These are phyloP conservation scores for Otolemur crassicaudatus DNA, from an alignment of 2,797 vertebrate species.

Conservation along the genomic window DNA sequence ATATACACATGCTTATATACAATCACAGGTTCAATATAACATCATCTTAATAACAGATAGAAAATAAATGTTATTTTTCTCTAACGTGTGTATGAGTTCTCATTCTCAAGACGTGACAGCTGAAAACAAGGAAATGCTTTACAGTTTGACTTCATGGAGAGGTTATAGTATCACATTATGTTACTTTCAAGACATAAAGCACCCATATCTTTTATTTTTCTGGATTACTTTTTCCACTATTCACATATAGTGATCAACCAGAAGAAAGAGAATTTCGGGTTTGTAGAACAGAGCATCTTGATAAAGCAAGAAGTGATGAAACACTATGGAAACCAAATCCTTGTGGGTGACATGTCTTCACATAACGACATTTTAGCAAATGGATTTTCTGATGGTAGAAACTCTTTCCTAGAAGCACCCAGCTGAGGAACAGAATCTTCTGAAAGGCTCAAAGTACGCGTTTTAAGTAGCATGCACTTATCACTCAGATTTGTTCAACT, in stretches of 20 bases:
- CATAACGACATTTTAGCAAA: neutral
- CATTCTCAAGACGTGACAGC: neutral
- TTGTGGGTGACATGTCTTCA: neutral
- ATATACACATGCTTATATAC: neutral
- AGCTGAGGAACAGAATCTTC: neutral
- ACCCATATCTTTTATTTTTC: neutral
- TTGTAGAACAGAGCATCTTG: constrained; percentile 21
- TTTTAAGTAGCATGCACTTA: constrained; percentile 47
- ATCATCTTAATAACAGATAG: neutral
- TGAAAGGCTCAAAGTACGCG: neutral
- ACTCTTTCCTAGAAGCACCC: neutral
- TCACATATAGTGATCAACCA: neutral
- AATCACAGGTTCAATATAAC: neutral
- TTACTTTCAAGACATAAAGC: neutral
- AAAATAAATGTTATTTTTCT: neutral
- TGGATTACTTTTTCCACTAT: neutral
- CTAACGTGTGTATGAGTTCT: neutral
- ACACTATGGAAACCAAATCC: neutral
- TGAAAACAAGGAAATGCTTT: neutral
- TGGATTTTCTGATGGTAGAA: neutral
- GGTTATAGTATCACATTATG: neutral
- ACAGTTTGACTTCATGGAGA: neutral
- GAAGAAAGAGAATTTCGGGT: neutral
- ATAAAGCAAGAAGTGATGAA: constrained; percentile 3
- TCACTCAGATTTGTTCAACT: constrained; percentile 18